Percentiles rank a stretch among this genome's conserved stretches.
These are phyloP conservation scores for Drosophila histrio DNA, from an alignment of 2,888 invertebrate species.

Conservation along the genomic window DNA sequence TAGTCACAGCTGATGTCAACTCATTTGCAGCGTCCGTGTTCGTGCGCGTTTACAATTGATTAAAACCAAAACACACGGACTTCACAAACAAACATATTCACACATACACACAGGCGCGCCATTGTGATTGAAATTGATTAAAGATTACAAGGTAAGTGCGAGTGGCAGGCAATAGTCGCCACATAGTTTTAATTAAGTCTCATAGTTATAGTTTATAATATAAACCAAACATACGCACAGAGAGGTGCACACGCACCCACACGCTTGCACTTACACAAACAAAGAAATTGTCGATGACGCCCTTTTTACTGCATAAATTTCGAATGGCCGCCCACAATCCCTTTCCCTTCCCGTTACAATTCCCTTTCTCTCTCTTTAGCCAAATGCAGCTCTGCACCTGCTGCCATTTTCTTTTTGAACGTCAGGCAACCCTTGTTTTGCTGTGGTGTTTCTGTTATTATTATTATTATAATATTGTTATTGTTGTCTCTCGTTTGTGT, in stretches of 20 bases:
- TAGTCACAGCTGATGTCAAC: slow-evolving; percentile 70
- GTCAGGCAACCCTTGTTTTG: slow-evolving; percentile 61
- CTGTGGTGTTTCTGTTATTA: slow-evolving; percentile 19
- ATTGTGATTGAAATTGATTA: slow-evolving; percentile 69
- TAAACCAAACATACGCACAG: slow-evolving; percentile 13
- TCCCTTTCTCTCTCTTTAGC: slow-evolving; percentile 10
- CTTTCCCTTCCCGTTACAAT: neutral
- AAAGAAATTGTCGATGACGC: slow-evolving; percentile 51
- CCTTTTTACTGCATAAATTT: slow-evolving; percentile 67
- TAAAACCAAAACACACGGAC: slow-evolving; percentile 69
- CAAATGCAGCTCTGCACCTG: slow-evolving; percentile 68
- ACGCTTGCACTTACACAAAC: neutral
- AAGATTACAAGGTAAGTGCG: slow-evolving; percentile 74
- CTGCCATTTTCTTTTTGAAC: slow-evolving; percentile 73
- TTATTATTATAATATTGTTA: slow-evolving; percentile 37
- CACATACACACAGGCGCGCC: slow-evolving; percentile 32
- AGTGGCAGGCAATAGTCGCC: slow-evolving; percentile 5
- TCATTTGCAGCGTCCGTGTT: slow-evolving; percentile 70
- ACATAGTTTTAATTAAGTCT: slow-evolving; percentile 56
- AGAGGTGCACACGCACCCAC: neutral
- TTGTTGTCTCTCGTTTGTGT: slow-evolving; percentile 37
- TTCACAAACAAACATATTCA: slow-evolving; percentile 34
- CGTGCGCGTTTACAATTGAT: slow-evolving; percentile 74
- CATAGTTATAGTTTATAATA: slow-evolving; percentile 38
- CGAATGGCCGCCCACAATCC: slow-evolving; percentile 28